Percentiles rank a stretch among this genome's conserved stretches.
These are phyloP conservation scores for Ceriagrion tenellum DNA, from an alignment of 2,888 invertebrate genomes.

Conservation along the genomic window DNA sequence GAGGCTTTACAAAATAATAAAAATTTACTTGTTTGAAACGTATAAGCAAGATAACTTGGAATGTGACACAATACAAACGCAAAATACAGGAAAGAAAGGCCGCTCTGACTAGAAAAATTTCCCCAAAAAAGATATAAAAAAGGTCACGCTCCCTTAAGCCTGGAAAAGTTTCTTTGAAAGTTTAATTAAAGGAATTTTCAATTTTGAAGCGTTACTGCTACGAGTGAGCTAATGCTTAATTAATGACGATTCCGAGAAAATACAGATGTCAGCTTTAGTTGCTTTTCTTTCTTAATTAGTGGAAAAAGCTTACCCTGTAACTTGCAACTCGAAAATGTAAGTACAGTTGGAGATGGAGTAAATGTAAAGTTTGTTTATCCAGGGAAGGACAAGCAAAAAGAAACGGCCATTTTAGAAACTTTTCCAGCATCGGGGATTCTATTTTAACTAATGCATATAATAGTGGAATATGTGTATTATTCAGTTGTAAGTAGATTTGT, in stretches of 20 bases:
- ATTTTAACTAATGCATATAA: too few relatives aligned
- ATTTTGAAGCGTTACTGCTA: not conserved
- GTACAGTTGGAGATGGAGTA: not conserved
- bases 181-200: not conserved
- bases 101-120: too few relatives aligned
- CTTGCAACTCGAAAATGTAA: not conserved
- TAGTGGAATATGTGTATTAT: too few relatives aligned
- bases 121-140: not conserved
- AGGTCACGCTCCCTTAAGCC: not conserved
- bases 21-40: too few relatives aligned
- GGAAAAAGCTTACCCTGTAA: not conserved
- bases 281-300: not conserved
- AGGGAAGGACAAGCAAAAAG: not conserved
- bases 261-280: too few relatives aligned
- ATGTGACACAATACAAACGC: too few relatives aligned
- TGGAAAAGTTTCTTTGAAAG: not conserved
- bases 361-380: not conserved
- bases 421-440: too few relatives aligned
- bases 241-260: not conserved
- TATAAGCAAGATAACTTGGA: too few relatives aligned
- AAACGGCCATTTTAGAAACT: too few relatives aligned
- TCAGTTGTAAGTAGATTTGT: too few relatives aligned
- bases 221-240: not conserved
- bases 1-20: too few relatives aligned
- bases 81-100: too few relatives aligned